Evolutionary conservation across 2,113 vertebrate species (phyloP), one percentile per base, ranked within the genome.

Genomic region (Saguinus midas): DNA sequence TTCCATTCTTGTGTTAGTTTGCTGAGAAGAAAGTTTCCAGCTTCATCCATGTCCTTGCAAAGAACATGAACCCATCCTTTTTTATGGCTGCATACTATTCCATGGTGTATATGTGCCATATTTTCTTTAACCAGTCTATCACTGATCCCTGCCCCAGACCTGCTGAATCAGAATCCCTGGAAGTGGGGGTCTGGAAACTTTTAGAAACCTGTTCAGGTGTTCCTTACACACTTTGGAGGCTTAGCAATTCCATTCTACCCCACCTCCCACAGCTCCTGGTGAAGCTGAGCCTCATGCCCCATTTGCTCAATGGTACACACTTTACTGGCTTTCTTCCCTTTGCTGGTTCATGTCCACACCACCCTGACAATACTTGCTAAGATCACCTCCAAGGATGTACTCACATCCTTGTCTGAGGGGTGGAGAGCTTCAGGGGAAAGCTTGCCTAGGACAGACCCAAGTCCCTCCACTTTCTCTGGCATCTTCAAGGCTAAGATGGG

Each of bases 201-300:
- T 57, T 10, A n/a, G 35, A 61, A 13, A 17, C n/a, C 43, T 55
- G 11, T 23, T 35, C 20, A 21, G 50, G 70, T 0, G 29, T 23
- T 8, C 35, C 66, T 32, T 4, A 48, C 0, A 3, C 58, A 50
- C 72, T 0, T 20, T 35, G 3, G 37, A 12, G 72, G 23, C 72
- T 64, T 12, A 45, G 45, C 25, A 18, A 35, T 6, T 25, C 20
- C 6, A 4, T 3, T 6, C 58, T 21, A 14, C 25, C 3, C 29
- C 2, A 0, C n/a, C 12, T 64, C 80, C 37, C 8, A 2, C 21
- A 23, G 79, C 4, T n/a, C 55, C 16, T 0, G 0, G 2, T 0
- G 37, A 21, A 18, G 17, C 3, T 0, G 11, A 27, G 8, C 25
- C 16, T 27, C 11, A 7, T 29, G 45, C 40, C 37, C 57, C 68